Evolutionary conservation across 1,140 invertebrate genomes (phyloP).

Genomic region (Heliconius himera): DNA sequence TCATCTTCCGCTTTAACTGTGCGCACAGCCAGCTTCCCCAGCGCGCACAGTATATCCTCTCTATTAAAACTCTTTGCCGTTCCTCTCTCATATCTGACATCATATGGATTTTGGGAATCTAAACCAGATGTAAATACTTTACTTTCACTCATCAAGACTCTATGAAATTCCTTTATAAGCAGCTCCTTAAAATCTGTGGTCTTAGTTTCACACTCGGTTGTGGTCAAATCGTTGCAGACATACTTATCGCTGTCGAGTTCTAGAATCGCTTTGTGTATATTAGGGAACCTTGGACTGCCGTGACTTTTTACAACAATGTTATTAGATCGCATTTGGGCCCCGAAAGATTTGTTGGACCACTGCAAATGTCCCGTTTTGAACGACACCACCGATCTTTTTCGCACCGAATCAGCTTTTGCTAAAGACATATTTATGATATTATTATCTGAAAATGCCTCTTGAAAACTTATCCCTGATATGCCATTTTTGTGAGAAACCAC

Average conservation of each 20-base stretch:
- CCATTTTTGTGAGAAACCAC: slow-evolving; percentile 50
- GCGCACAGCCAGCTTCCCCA: slow-evolving; percentile 70
- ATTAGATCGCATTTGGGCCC: slow-evolving; percentile 46
- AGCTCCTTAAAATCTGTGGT: slow-evolving; percentile 82
- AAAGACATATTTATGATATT: slow-evolving; percentile 47
- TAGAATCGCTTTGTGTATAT: slow-evolving; percentile 79
- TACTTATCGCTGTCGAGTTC: slow-evolving; percentile 81
- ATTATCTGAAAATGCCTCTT: slow-evolving; percentile 58
- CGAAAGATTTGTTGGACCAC: slow-evolving; percentile 48
- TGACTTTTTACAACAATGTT: slow-evolving; percentile 64
- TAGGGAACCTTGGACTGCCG: slow-evolving; percentile 83
- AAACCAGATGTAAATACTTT: slow-evolving; percentile 82
- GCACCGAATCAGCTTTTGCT: slow-evolving; percentile 43
- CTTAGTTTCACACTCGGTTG: slow-evolving; percentile 73
- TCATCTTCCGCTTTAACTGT: slow-evolving; percentile 78
- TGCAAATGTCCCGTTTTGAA: slow-evolving; percentile 52
- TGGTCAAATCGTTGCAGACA: slow-evolving; percentile 75
- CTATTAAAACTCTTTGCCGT: slow-evolving; percentile 65
- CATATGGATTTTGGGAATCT: slow-evolving; percentile 82
- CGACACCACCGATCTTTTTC: slow-evolving; percentile 62
- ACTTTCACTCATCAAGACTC: slow-evolving; percentile 83
- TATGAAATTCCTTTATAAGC: slow-evolving; percentile 82
- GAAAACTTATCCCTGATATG: slow-evolving; percentile 48
- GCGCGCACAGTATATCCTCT: slow-evolving; percentile 81
- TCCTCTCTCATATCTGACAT: slow-evolving; percentile 81